Evolutionary conservation across 1,140 invertebrate genomes (phyloP), one percentile per base, ranked within the genome.

Genomic region (Drosophila watanabei): DNA sequence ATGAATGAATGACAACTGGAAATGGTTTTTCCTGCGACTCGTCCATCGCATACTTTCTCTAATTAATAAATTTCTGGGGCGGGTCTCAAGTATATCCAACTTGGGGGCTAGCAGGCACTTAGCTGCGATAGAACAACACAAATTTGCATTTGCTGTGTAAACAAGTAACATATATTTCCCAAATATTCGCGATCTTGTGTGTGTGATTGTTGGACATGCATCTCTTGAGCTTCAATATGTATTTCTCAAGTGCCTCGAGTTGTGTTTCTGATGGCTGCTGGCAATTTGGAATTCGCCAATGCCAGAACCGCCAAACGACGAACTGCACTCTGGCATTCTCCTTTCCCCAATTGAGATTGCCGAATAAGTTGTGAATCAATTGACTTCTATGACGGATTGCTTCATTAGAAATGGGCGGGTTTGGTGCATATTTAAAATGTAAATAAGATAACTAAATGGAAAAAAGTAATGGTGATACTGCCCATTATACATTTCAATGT

Each of bases 1-100:
- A 87, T 87, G 84, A 87, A 89, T 87, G 85, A 89, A 87, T 71
- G 84, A 89, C 84, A 87, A 89, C 85, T 87, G 84, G 58, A 89
- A 75, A 65, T 56, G 28, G 65, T 41, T 39, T 73, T 39, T 76
- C 52, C 65, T 68, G 75, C 65, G 35, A 13, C 16, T 48, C 43
- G 33, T 5, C 45, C 49, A 59, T 49, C 16, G 33, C 66, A 41
- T 60, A 35, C 41, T 60, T 48, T 72, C 35, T 60, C 52, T 72
- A 61, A 75, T 61, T 75, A 75, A 75, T 61, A 75, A 75, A 70
- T 56, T 30, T 35, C 6, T 39, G 24, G 4, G 13, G 56, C 14
- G 39, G 52, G 16, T n/a, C 32, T 30, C 24, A 24, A 20, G 13
- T 28, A 45, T 37, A 30, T 61, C 13, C 30, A 33, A 65, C 16